Base-by-base conservation (phyloP, 2,113 vertebrate genomes). In the Coreoperca whiteheadi region DNA sequence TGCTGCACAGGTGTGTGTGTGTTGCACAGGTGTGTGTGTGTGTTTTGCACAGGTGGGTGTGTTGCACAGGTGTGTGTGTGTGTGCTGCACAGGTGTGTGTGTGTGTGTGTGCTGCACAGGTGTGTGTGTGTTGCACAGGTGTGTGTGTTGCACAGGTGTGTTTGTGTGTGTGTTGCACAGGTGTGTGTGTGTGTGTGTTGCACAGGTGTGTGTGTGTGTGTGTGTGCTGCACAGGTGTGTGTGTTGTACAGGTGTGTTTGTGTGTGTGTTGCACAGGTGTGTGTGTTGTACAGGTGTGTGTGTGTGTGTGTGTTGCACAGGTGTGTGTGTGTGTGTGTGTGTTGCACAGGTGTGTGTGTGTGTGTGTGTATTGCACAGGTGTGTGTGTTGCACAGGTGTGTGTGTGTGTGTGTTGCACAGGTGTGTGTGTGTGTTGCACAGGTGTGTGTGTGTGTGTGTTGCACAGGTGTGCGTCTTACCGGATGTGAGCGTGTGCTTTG, bases 401-500 rank as follows among this genome's bases (percentile, higher is more conserved):
- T 66, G 54, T 60, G 50, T 79, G 34, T 23, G 46, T 63, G 60
- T 54, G 34, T 63, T 21, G 48, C 8, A 8, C 12, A 20, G 34
- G 50, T 71, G 54, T 61, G 57, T 96, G n/a, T n/a, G n/a, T n/a
- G n/a, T n/a, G n/a, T n/a, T n/a, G n/a, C n/a, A n/a, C n/a, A n/a
- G n/a, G 16, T 32, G 64, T 54, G 53, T 66, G 54, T 60, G 50
- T 79, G 34, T 23, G 46, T 63, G 60, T 54, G 34, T 63, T 21
- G 48, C 8, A 8, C 12, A 20, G 34, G 50, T 71, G 54, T 61
- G 57, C 5, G 15, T 94, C 97, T 96, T 94, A 99, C 98, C 94
- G 92, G 80, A 99, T 97, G 69, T 92, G 94, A 48, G 97, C 98
- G 0, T 99, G 96, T 11, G 98, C 96, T 88, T 94, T 96, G 77